A percentile compares a stretch with the other conserved stretches of the same genome.
phyloP scores from a whole-genome alignment of 1,140 invertebrate genomes.

The Eriosoma lanigerum region DNA sequence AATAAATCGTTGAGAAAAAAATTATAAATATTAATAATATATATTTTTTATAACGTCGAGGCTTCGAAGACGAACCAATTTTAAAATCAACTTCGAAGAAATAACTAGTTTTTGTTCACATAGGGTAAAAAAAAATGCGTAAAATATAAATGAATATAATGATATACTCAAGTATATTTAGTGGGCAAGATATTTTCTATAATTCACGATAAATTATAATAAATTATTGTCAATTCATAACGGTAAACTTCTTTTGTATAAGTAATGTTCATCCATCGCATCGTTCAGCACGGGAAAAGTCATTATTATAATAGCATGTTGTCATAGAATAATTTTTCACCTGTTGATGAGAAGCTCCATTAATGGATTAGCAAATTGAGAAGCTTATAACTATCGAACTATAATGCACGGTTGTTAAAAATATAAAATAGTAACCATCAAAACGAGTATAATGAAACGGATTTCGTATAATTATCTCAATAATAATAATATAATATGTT shows the following conservation, averaged over 20 bases:
- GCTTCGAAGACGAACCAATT: too few species aligned
- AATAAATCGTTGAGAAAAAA: too few species aligned
- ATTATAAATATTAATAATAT: too few species aligned
- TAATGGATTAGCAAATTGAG: conserved; percentile 17
- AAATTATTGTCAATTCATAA: conserved; percentile 27
- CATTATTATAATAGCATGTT: conserved; percentile 23
- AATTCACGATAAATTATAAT: not conserved
- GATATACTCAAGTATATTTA: conserved; percentile 6
- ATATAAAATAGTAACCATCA: not conserved
- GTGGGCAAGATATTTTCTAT: not conserved
- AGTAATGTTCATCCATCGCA: not conserved
- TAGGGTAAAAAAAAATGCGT: not conserved
- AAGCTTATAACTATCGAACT: not conserved
- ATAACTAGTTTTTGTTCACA: not conserved
- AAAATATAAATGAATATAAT: conserved; percentile 20
- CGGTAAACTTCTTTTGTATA: not conserved
- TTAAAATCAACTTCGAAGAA: too few species aligned
- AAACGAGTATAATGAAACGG: not conserved
- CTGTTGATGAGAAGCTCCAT: conserved; percentile 13
- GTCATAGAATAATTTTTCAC: not conserved
- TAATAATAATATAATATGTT: too few species aligned
- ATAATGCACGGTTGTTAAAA: not conserved
- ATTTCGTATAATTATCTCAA: too few species aligned
- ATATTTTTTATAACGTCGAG: too few species aligned
- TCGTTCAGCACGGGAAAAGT: not conserved